Base-by-base conservation (phyloP, 1,140 invertebrate species). In the Planococcus citri region DNA sequence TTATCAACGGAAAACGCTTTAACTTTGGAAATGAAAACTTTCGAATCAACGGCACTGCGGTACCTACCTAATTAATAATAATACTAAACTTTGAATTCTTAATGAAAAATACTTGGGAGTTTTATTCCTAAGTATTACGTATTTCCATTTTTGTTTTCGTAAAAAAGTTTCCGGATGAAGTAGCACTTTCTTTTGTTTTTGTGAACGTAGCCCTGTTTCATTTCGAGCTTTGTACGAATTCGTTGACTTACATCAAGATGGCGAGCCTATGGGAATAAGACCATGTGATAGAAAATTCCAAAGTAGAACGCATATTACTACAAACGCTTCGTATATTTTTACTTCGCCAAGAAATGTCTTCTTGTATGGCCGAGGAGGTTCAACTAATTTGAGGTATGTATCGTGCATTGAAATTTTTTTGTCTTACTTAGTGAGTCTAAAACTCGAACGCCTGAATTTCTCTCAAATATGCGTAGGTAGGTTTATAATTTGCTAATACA, bases 171-270 rank as follows among this genome's bases (percentile, higher is more conserved):
- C 29, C 12, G 29, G 12, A 33, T n/a, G n/a, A n/a, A n/a, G n/a
- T n/a, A n/a, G n/a, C n/a, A n/a, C n/a, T n/a, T n/a, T n/a, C n/a
- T n/a, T n/a, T n/a, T n/a, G 12, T 33, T 33, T 33, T 12, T 33
- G 29, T 33, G n/a, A n/a, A n/a, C 29, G 12, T 78, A 90, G 88
- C 71, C 88, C 89, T 0, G 84, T 93, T 14, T 86, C 88, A 73
- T 93, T 94, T 75, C 87, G 88, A 74, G 85, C 90, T 0, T 82
- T 91, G n/a, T 94, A 92, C 78, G 91, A 94, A 78, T 93, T 94
- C 73, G 91, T 94, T 9, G 90, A 93, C 77, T 80, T 91, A 1
- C 86, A 90, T 71, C 87, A 92, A 79, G 90, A 92, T 74, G 91
- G 91, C 0, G 85, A 91, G 69, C 83, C 85, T 0, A 87, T 85